A percentile compares a stretch with the other conserved stretches of the same genome.
Conservation (phyloP, 2,797 vertebrate species). For the Sciaenops ocellatus region DNA sequence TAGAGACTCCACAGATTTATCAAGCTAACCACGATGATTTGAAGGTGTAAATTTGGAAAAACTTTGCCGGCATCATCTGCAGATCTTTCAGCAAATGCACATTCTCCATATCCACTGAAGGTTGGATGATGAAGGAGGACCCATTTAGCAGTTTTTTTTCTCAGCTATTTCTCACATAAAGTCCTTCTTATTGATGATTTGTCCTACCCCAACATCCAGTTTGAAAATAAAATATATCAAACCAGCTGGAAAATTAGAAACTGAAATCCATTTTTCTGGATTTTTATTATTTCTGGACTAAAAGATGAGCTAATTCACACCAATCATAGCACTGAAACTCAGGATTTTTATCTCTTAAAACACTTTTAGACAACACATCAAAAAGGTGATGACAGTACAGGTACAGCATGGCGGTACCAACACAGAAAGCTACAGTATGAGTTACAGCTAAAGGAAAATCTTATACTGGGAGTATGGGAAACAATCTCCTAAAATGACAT, state of each 20-base stretch:
- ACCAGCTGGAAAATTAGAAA: neutral
- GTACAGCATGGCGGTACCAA: slow-evolving; percentile 28
- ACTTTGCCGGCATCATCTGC: slow-evolving; percentile 18
- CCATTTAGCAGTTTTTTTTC: slow-evolving; percentile 2
- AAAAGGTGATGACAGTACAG: slow-evolving; percentile 19
- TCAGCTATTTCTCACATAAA: slow-evolving; percentile 1
- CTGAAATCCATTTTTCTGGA: slow-evolving; percentile 4
- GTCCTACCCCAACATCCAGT: neutral
- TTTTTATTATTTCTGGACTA: slow-evolving; percentile 14
- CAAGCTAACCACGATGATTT: neutral
- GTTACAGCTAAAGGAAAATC: slow-evolving; percentile 21
- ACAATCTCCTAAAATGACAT: slow-evolving; percentile 61
- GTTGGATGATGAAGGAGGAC: neutral
- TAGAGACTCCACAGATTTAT: no score
- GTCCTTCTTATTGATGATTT: slow-evolving; percentile 3
- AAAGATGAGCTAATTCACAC: neutral
- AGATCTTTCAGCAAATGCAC: neutral
- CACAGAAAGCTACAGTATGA: slow-evolving; percentile 3
- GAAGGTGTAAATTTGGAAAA: slow-evolving; percentile 13
- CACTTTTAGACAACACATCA: slow-evolving; percentile 17
- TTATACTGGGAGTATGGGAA: slow-evolving; percentile 60
- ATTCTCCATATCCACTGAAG: slow-evolving; percentile 12
- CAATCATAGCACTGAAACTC: neutral
- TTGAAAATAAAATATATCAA: slow-evolving; percentile 4
- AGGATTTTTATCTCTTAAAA: slow-evolving; percentile 14